Base-by-base conservation (phyloP, 2,888 invertebrate species). In the Sialis fuliginosa region DNA sequence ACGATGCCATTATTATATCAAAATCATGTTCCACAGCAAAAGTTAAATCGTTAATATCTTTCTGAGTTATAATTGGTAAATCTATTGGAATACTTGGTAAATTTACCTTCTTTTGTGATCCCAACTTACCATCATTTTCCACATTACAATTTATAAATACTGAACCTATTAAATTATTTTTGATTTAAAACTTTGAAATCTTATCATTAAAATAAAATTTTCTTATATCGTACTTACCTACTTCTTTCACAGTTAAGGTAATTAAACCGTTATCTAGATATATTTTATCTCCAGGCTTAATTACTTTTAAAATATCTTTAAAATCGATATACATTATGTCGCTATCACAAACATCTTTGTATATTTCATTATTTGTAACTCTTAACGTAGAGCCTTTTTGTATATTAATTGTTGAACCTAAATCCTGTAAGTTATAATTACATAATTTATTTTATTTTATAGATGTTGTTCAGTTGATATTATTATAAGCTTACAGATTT, bases 1-100 rank as follows among this genome's bases (percentile, higher is more conserved):
- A 83, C 0, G 83, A 81, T 0, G 85, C 81, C 61, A 86, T 83
- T 34, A 89, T 68, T 68, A 82, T 81, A 58, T 88, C 87, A 3
- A 86, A 77, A 37, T 62, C 72, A 62, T 79, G 72, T 30, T 79
- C 73, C 6, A 81, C 73, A 22, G 79, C 81, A 57, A 81, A 79
- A 48, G 64, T 49, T 10, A 74, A 64, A 48, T 70, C 67, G 44
- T 58, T 52, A 49, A 66, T 67, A 51, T 72, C 72, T n/a, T 63
- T 60, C 45, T 61, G 61, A 6, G 62, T 63, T 35, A 67, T 58
- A 33, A 56, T 56, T 2, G 62, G 57, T 6, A 67, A 52, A 45
- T 72, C 70, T 7, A 66, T 57, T 1, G 73, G 70, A 13, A 68
- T 61, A 52, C 72, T 70, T n/a, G 69, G 64, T 46, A 72, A 64